Evolutionary conservation across 2,113 vertebrate species (phyloP).

Genomic region (Anolis sagrei): DNA sequence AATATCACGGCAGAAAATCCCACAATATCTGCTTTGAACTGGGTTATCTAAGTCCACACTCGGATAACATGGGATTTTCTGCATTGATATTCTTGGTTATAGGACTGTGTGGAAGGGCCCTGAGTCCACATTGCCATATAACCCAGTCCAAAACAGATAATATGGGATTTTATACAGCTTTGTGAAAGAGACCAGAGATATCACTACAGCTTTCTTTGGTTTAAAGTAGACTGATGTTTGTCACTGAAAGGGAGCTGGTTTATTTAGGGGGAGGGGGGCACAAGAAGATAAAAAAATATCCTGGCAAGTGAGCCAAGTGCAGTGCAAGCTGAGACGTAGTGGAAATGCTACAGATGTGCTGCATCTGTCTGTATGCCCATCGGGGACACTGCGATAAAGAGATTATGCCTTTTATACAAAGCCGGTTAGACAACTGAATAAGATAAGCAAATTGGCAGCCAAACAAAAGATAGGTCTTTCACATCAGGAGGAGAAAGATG

Average conservation of each 20-base stretch:
- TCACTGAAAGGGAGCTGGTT: slow-evolving; percentile 16
- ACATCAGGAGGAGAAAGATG: background rate
- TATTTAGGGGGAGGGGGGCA: background rate
- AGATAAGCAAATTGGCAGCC: slow-evolving; percentile 36
- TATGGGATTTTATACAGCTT: too few relatives aligned
- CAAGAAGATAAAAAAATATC: background rate
- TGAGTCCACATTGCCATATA: too few relatives aligned
- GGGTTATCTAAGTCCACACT: too few relatives aligned
- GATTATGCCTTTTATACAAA: slow-evolving; percentile 52
- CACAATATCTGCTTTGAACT: too few relatives aligned
- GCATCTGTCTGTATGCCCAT: slow-evolving; percentile 64
- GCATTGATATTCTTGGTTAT: too few relatives aligned
- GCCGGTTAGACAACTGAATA: slow-evolving; percentile 45
- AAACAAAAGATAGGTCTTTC: slow-evolving; percentile 17
- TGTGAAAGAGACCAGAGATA: background rate
- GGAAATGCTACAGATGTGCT: slow-evolving; percentile 7
- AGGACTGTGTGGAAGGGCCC: too few relatives aligned
- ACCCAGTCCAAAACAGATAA: too few relatives aligned
- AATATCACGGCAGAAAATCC: too few relatives aligned
- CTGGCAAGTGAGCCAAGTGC: slow-evolving; percentile 44
- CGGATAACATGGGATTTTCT: too few relatives aligned
- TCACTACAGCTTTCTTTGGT: background rate
- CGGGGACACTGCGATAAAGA: slow-evolving; percentile 53
- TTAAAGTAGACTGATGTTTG: background rate
- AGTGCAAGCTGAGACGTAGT: slow-evolving; percentile 40